phyloP scores from a whole-genome alignment of 1,140 invertebrate genomes.

The Hirudo medicinalis region DNA sequence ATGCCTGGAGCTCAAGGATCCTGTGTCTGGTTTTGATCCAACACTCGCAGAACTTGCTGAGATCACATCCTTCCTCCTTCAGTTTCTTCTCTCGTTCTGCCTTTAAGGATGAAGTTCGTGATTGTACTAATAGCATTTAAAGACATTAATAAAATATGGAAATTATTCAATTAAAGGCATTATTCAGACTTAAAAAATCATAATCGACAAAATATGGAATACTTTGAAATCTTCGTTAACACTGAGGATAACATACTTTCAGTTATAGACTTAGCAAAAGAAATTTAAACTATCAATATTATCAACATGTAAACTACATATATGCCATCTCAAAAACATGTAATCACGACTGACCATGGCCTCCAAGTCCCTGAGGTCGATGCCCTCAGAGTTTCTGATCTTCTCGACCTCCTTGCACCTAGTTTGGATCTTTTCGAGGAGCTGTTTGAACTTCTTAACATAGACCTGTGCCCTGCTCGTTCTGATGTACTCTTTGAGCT shows the following conservation, averaged over 20 bases:
- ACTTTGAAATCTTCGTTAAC: background rate
- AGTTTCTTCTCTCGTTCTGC: background rate
- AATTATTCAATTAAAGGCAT: background rate
- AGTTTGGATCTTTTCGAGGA: background rate
- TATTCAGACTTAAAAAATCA: background rate
- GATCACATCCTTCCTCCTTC: background rate
- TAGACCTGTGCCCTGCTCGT: background rate
- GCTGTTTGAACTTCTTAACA: constrained; percentile 1
- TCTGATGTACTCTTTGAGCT: background rate
- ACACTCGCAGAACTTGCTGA: too few relatives aligned
- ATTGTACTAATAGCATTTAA: background rate
- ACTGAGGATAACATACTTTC: background rate
- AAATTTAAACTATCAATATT: background rate
- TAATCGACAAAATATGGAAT: background rate
- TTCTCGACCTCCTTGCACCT: background rate
- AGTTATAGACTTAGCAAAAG: background rate
- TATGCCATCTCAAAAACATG: too few relatives aligned
- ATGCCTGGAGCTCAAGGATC: too few relatives aligned
- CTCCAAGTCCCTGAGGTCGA: background rate
- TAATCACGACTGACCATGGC: background rate
- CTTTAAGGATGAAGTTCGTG: background rate
- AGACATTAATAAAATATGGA: background rate
- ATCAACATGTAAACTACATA: background rate
- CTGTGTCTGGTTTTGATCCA: too few relatives aligned
- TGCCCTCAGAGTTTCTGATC: background rate